Evolutionary conservation across 2,113 vertebrate species (phyloP).

Genomic region (Kryptolebias marmoratus): DNA sequence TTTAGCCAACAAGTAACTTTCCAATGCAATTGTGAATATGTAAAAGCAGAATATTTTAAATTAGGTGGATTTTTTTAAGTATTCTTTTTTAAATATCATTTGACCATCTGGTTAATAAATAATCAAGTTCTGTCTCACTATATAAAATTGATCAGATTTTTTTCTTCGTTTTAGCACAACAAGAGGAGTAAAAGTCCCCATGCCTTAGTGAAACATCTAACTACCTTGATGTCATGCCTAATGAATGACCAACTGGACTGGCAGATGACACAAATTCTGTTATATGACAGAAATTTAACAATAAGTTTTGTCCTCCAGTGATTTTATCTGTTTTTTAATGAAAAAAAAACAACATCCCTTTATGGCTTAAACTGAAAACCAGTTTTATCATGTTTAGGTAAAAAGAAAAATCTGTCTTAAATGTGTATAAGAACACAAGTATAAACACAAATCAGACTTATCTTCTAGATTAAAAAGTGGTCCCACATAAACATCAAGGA

Average conservation of each 20-base stretch:
- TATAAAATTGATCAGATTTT: not conserved
- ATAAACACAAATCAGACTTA: not conserved
- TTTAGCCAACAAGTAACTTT: not conserved
- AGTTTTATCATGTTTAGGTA: conserved; percentile 4
- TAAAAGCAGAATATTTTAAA: not conserved
- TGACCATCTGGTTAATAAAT: not conserved
- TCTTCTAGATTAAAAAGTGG: conserved; percentile 12
- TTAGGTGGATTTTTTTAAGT: not conserved
- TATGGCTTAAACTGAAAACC: not conserved
- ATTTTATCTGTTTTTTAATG: too few relatives aligned
- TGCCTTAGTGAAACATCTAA: not conserved
- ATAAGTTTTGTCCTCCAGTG: too few relatives aligned
- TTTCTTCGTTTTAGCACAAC: not conserved
- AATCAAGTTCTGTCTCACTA: not conserved
- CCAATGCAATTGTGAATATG: not conserved
- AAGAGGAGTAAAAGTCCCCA: not conserved
- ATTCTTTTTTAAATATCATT: not conserved
- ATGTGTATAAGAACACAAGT: too few relatives aligned
- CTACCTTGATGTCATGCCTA: not conserved
- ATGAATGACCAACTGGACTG: not conserved
- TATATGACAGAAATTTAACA: too few relatives aligned
- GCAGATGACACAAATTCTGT: not conserved
- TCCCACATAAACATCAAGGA: conserved; percentile 10
- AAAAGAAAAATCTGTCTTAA: too few relatives aligned
- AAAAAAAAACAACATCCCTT: not conserved